Evolutionary conservation across 2,113 vertebrate genomes (phyloP).

Genomic region (Abramis brama): DNA sequence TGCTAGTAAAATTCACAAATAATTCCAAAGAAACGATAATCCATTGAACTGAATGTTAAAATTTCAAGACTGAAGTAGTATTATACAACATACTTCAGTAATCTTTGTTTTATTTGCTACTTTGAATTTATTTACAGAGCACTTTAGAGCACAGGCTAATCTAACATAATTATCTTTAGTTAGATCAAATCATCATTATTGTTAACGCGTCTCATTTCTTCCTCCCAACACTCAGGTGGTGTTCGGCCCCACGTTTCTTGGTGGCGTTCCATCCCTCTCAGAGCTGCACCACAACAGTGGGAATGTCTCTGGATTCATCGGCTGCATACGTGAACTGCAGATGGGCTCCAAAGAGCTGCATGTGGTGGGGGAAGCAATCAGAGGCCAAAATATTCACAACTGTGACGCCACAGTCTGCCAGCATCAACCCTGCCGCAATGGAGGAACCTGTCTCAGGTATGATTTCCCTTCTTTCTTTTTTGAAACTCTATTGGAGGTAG

Average conservation of each 20-base stretch:
- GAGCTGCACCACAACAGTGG: conserved; percentile 65
- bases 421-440: conserved; percentile 80
- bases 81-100: too few relatives aligned
- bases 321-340: conserved; percentile 83
- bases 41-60: too few relatives aligned
- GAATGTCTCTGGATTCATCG: conserved; percentile 72
- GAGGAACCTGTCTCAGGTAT: conserved; percentile 84
- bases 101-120: too few relatives aligned
- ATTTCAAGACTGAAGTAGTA: too few relatives aligned
- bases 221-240: conserved; percentile 64
- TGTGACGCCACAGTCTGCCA: conserved; percentile 79
- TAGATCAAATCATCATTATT: not conserved
- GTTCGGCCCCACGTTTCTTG: conserved; percentile 84
- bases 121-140: too few relatives aligned
- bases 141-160: not conserved
- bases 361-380: conserved; percentile 75
- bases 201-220: not conserved
- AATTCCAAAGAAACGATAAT: too few relatives aligned
- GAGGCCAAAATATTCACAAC: conserved; percentile 82
- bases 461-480: conserved; percentile 40
- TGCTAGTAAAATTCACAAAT: too few relatives aligned
- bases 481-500: conserved; percentile 10
- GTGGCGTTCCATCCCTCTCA: conserved; percentile 75
- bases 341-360: conserved; percentile 80
- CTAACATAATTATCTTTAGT: not conserved